Conservation (phyloP, 2,888 invertebrate species). For the Drosophila ochracea region DNA sequence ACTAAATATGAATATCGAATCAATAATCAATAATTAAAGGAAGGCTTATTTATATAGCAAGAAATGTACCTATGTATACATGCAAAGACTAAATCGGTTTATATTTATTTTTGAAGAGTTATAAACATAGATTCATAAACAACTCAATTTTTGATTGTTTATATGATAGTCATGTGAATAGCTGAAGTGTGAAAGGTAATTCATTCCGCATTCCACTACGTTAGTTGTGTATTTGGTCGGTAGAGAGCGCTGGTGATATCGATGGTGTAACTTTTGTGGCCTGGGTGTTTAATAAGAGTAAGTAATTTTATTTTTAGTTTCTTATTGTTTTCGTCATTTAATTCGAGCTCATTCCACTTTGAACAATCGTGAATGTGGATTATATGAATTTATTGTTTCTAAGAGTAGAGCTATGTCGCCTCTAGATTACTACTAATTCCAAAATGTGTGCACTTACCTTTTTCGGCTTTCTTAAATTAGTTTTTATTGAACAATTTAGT, state of each 20-base stretch:
- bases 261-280: not conserved
- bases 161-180: not conserved
- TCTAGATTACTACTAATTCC: not conserved
- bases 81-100: too few relatives aligned
- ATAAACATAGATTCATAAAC: not conserved
- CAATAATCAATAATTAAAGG: too few relatives aligned
- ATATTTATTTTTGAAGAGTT: too few relatives aligned
- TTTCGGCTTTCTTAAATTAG: not conserved
- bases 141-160: not conserved
- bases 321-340: not conserved
- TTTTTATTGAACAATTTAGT: not conserved
- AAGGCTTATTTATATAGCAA: too few relatives aligned
- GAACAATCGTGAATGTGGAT: not conserved
- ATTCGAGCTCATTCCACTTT: not conserved
- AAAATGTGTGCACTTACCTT: not conserved
- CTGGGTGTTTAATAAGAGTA: not conserved
- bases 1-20: too few relatives aligned
- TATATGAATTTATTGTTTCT: not conserved
- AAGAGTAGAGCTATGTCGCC: not conserved
- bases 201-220: not conserved
- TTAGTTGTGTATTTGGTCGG: not conserved
- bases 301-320: not conserved
- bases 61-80: too few relatives aligned
- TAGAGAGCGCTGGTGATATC: not conserved
- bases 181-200: not conserved